Percentiles rank a stretch among this genome's conserved stretches.
phyloP scores from a whole-genome alignment of 2,888 invertebrate genomes.

The Apotomis betuletana region DNA sequence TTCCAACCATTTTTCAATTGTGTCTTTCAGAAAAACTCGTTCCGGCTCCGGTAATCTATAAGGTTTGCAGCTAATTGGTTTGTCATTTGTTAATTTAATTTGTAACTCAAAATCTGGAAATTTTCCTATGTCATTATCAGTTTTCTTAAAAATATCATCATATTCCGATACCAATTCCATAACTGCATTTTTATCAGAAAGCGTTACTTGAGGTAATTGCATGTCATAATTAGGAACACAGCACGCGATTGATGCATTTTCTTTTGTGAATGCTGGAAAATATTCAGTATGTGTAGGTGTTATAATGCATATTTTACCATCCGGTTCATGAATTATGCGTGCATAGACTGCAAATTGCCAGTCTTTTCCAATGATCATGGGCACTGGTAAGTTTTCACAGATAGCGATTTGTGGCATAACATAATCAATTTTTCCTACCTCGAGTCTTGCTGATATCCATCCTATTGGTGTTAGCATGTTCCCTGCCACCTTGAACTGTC shows the following conservation, averaged over 20 bases:
- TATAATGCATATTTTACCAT: conserved; percentile 28
- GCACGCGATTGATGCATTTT: conserved; percentile 11
- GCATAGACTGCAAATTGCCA: conserved; percentile 27
- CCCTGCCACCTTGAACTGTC: conserved; percentile 9
- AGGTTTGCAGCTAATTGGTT: conserved; percentile 32
- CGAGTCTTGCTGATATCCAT: conserved; percentile 14
- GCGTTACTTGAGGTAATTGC: neutral
- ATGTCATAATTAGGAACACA: neutral
- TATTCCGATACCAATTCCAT: conserved; percentile 1
- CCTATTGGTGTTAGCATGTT: conserved; percentile 16
- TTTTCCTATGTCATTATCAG: conserved; percentile 22
- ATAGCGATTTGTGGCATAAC: conserved; percentile 13
- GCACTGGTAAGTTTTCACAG: neutral
- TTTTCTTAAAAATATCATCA: conserved; percentile 23
- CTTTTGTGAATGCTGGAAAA: conserved; percentile 23
- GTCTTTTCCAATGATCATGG: conserved; percentile 10
- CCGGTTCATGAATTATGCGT: conserved; percentile 14
- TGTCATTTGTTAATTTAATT: conserved; percentile 24
- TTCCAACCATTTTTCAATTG: conserved; percentile 27
- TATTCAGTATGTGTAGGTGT: conserved; percentile 23
- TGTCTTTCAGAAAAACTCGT: conserved; percentile 24
- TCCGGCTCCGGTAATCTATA: conserved; percentile 31
- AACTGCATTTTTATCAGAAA: conserved; percentile 8
- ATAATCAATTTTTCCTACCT: conserved; percentile 9
- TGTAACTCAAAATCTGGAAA: conserved; percentile 31